phyloP scores from a whole-genome alignment of 2,113 vertebrate genomes.

The Ceratotherium simum region DNA sequence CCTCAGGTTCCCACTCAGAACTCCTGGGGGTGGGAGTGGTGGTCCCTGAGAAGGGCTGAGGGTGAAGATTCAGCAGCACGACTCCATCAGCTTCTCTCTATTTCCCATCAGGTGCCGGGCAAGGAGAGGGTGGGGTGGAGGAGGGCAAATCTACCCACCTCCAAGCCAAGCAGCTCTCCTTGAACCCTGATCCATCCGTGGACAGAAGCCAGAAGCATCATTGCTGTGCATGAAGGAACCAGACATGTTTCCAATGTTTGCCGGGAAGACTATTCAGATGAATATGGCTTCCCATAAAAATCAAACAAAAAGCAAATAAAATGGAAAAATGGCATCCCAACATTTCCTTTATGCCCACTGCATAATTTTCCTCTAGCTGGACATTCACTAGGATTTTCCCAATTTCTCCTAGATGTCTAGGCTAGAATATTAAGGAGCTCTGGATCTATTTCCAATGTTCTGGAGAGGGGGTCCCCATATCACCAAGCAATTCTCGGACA shows the following conservation, averaged over 20 bases:
- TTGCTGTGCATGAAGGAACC: background rate
- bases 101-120: background rate
- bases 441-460: no score
- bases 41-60: no score
- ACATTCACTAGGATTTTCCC: background rate
- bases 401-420: background rate
- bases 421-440: no score
- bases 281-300: background rate
- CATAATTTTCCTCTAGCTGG: background rate
- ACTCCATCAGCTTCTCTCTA: background rate
- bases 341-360: background rate
- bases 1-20: no score
- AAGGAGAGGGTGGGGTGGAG: background rate
- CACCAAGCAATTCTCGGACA: no score
- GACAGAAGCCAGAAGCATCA: background rate
- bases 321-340: background rate
- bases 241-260: background rate
- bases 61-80: background rate
- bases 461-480: no score
- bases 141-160: background rate
- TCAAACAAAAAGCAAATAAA: background rate
- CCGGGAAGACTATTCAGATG: background rate
- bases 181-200: background rate
- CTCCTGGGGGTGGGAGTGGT: accelerated
- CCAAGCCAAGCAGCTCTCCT: background rate